phyloP scores from a whole-genome alignment of 2,113 vertebrate genomes.

The Lepus timidus region DNA sequence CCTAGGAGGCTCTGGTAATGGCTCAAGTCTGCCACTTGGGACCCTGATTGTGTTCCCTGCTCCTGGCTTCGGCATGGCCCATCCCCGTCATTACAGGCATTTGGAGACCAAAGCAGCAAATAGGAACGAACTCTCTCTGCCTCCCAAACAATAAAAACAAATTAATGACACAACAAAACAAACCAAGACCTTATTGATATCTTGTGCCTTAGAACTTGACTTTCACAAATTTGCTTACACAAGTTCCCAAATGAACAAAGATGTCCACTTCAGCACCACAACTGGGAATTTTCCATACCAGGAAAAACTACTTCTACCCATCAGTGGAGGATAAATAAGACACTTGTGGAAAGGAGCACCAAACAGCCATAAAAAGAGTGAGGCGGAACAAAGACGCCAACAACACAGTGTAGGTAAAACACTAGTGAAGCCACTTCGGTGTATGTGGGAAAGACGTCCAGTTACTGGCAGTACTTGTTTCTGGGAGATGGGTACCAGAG shows the following conservation, averaged over 20 bases:
- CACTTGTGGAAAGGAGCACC: fast-evolving
- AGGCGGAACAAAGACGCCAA: not conserved
- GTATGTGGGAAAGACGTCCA: not conserved
- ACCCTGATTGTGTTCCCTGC: no score
- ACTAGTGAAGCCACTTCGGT: no score
- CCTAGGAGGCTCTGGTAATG: no score
- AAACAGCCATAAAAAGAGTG: not conserved
- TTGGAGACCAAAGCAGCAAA: not conserved
- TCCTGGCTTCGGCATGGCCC: no score
- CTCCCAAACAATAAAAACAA: not conserved
- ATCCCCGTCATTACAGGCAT: not conserved
- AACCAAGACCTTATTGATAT: not conserved
- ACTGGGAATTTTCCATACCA: not conserved
- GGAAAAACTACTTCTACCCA: fast-evolving
- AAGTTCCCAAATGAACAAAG: not conserved
- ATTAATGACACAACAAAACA: not conserved
- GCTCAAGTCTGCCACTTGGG: no score
- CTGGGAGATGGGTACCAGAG: not conserved
- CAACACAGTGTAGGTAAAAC: not conserved
- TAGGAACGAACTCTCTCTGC: no score
- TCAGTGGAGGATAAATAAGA: fast-evolving
- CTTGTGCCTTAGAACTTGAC: not conserved
- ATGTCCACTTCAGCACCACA: not conserved
- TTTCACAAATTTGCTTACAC: not conserved
- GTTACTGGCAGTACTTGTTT: fast-evolving